Percentiles rank a stretch among this genome's conserved stretches.
These are phyloP conservation scores for Galleria mellonella DNA, from an alignment of 1,140 invertebrate species.

Conservation along the genomic window DNA sequence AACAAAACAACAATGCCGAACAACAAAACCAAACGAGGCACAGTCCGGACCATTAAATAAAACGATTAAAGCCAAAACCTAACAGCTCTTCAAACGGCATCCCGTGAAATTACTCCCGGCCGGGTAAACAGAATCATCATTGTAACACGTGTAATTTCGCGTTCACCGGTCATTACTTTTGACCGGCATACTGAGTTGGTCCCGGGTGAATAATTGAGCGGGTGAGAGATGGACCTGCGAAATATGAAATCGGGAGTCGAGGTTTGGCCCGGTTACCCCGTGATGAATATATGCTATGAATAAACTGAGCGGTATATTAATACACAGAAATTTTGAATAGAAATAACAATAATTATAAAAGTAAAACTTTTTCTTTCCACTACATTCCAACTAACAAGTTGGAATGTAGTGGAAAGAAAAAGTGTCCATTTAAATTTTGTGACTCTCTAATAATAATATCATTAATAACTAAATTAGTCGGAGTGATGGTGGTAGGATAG, in stretches of 20 bases:
- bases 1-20: slow-evolving; percentile 6
- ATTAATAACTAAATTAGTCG: too few species aligned
- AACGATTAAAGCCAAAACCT: slow-evolving; percentile 54
- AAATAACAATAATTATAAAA: too few species aligned
- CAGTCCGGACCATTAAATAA: slow-evolving; percentile 32
- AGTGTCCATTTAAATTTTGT: too few species aligned
- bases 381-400: too few species aligned
- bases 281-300: slow-evolving; percentile 5
- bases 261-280: slow-evolving; percentile 27
- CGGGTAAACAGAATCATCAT: slow-evolving; percentile 54
- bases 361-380: too few species aligned
- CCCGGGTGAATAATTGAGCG: slow-evolving; percentile 63
- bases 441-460: too few species aligned
- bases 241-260: slow-evolving; percentile 44
- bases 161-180: slow-evolving; percentile 57
- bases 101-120: slow-evolving; percentile 33
- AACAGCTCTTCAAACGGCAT: slow-evolving; percentile 46
- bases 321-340: too few species aligned
- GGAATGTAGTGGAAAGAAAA: too few species aligned
- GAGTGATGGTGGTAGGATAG: too few species aligned
- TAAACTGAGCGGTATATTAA: too few species aligned
- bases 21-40: slow-evolving; percentile 10
- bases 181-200: slow-evolving; percentile 18
- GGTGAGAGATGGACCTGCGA: slow-evolving; percentile 50
- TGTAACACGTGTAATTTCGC: slow-evolving; percentile 63